phyloP scores from a whole-genome alignment of 2,888 invertebrate species.

The Sceliomorpha sp. region DNA sequence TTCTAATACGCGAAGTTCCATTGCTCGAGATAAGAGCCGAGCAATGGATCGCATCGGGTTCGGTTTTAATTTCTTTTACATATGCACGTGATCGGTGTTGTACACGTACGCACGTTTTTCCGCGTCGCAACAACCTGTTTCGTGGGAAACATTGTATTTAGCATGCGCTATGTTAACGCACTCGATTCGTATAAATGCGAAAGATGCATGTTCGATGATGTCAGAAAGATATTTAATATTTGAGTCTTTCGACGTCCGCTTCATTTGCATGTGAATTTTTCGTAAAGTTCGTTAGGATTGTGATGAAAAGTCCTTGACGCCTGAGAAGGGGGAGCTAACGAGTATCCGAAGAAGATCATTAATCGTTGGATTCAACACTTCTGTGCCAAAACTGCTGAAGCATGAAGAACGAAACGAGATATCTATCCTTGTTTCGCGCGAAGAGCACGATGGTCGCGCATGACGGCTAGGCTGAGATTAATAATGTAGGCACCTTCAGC shows the following conservation, averaged over 20 bases:
- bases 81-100: conserved; percentile 13
- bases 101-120: conserved; percentile 7
- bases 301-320: too few relatives aligned
- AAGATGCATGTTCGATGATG: conserved; percentile 2
- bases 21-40: conserved; percentile 22
- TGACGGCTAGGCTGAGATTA: conserved; percentile 13
- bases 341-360: too few relatives aligned
- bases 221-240: conserved; percentile 8
- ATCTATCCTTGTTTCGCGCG: background rate
- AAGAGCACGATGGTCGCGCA: conserved; percentile 13
- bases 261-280: too few relatives aligned
- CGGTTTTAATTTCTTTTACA: conserved; percentile 8
- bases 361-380: conserved; percentile 7
- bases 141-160: conserved; percentile 10
- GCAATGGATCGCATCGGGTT: conserved; percentile 14
- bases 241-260: conserved; percentile 11
- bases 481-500: conserved; percentile 8
- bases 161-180: too few relatives aligned
- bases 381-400: conserved; percentile 10
- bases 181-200: too few relatives aligned
- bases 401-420: conserved; percentile 17
- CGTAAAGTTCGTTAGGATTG: too few relatives aligned
- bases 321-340: too few relatives aligned
- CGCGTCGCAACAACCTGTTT: conserved; percentile 13
- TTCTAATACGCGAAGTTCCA: conserved; percentile 17